Evolutionary conservation across 2,888 invertebrate species (phyloP).

Genomic region (Ommatoiulus sabulosus): DNA sequence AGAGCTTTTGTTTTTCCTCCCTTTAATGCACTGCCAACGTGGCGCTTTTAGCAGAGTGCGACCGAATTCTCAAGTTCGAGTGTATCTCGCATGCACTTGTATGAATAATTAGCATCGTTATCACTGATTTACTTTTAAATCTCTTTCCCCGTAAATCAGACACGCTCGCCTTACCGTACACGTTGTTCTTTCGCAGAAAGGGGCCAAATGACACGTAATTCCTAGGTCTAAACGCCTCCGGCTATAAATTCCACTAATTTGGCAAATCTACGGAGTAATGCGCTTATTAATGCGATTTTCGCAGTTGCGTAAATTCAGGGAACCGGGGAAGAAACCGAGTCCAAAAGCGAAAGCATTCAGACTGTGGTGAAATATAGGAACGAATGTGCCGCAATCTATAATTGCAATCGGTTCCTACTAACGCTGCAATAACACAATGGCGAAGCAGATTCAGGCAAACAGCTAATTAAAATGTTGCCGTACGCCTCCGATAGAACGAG

Average conservation of each 20-base stretch:
- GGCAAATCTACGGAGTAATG: constrained; percentile 26
- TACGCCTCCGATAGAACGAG: not conserved
- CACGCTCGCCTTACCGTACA: constrained; percentile 27
- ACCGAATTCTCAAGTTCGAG: not conserved
- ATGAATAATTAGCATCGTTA: constrained; percentile 34
- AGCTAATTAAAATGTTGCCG: constrained; percentile 34
- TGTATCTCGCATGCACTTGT: not conserved
- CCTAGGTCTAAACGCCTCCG: constrained; percentile 27
- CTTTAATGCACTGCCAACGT: not conserved
- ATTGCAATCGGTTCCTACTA: constrained; percentile 9
- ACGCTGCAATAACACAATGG: constrained; percentile 27
- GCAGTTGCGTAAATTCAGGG: constrained; percentile 34
- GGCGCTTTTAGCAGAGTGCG: not conserved
- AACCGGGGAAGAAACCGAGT: not conserved
- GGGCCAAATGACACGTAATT: constrained; percentile 32
- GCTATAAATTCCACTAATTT: constrained; percentile 34
- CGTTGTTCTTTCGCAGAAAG: not conserved
- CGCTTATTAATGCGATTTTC: constrained; percentile 34
- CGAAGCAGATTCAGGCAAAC: not conserved
- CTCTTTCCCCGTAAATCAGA: constrained; percentile 14
- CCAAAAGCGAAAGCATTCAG: not conserved
- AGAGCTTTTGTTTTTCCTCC: constrained; percentile 8
- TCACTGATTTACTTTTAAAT: constrained; percentile 27
- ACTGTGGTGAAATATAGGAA: not conserved
- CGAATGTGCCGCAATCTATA: not conserved